Base-by-base conservation (phyloP, 2,888 invertebrate species). In the Tetrapedia diversipes region DNA sequence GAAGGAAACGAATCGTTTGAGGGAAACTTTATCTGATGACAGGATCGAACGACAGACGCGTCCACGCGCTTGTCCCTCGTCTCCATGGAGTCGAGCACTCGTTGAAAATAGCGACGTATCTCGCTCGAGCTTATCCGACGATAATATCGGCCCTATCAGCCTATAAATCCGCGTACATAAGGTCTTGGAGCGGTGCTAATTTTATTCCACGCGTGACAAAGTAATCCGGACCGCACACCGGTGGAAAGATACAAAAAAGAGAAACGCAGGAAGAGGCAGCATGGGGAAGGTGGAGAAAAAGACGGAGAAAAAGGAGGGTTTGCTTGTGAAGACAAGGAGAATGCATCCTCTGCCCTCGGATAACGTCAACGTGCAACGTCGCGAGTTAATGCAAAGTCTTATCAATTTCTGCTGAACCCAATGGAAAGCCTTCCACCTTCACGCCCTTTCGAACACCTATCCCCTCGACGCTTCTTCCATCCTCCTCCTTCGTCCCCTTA, bases 401-500 rank as follows among this genome's bases (percentile, higher is more conserved):
- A 88, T 88, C 88, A 88, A 85, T 85, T 85, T 86, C 77, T 80
- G 75, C 69, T 22, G 81, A 59, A 64, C 63, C 69, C 68, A 69
- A 79, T 72, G 61, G 64, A 71, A 59, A 67, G 61, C 49, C 53
- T 56, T 73, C 61, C 53, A 47, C 56, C 73, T 60, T 68, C 71
- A 53, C 63, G 53, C 68, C 74, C 66, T 67, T 73, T 60, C 70
- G 66, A 16, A 49, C 41, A 57, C 53, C 64, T 64, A 54, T 80
- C 53, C 60, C 41, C 47, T 39, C 54, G 53, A 59, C 43, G 39
- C 63, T 41, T 79, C 65, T 57, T 77, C 69, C 43, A 67, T 57
- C 64, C 59, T 76, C 64, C 53, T 37, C 47, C 54, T 24, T 24
- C 16, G 16, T 8, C 76, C 77, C 72, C 71, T 86, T 84, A 84